These are phyloP conservation scores for Chelon labrosus DNA, from an alignment of 2,797 vertebrate genomes.

Conservation along the genomic window DNA sequence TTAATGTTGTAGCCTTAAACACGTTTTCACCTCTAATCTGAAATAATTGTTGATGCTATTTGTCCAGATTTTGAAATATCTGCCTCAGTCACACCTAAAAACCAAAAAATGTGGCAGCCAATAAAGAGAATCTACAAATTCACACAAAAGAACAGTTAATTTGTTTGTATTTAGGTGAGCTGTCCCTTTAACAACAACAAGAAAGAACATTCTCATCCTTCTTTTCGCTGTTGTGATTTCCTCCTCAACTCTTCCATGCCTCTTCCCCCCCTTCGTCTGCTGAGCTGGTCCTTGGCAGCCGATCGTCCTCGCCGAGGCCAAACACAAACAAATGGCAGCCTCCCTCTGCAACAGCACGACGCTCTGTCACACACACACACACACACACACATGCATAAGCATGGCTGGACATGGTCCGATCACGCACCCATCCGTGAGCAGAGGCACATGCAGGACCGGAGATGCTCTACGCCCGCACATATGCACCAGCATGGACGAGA, in stretches of 20 bases:
- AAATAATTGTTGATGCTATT: too few species aligned
- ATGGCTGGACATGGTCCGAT: slow-evolving; percentile 40
- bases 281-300: slow-evolving; percentile 68
- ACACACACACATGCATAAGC: slow-evolving; percentile 52
- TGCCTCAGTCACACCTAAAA: background rate
- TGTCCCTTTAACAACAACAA: background rate
- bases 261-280: slow-evolving; percentile 15
- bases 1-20: too few species aligned
- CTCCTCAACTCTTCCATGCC: slow-evolving; percentile 22
- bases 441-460: slow-evolving; percentile 41
- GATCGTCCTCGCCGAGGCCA: slow-evolving; percentile 59
- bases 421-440: slow-evolving; percentile 46
- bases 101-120: background rate
- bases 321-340: slow-evolving; percentile 75
- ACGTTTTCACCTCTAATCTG: too few species aligned
- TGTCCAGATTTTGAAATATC: background rate
- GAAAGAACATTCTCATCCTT: slow-evolving; percentile 31
- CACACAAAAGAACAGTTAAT: background rate
- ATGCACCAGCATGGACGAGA: slow-evolving; percentile 50
- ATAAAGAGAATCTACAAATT: background rate
- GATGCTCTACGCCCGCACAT: slow-evolving; percentile 35
- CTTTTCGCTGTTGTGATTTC: slow-evolving; percentile 33
- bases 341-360: slow-evolving; percentile 58
- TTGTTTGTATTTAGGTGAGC: background rate
- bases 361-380: slow-evolving; percentile 58